Percentiles rank a stretch among this genome's conserved stretches.
phyloP scores from a whole-genome alignment of 1,140 invertebrate genomes.

The Bombus ignitus region DNA sequence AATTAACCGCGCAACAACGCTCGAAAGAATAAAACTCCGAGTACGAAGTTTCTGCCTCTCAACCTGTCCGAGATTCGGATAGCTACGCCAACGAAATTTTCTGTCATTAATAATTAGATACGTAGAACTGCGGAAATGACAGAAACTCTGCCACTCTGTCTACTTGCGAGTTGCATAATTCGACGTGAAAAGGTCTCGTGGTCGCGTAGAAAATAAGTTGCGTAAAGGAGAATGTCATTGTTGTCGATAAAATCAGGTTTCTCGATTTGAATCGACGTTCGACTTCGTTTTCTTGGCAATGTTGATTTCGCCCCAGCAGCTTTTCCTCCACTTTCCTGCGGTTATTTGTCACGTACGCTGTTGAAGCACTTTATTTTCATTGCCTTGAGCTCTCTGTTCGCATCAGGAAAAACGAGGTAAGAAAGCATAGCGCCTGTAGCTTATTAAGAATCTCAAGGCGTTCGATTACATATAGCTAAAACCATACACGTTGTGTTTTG shows the following conservation, averaged over 20 bases:
- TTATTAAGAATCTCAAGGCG: conserved; percentile 35
- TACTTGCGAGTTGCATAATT: not conserved
- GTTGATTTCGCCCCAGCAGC: not conserved
- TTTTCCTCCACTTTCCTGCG: not conserved
- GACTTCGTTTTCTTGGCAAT: not conserved
- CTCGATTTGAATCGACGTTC: not conserved
- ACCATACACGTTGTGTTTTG: not conserved
- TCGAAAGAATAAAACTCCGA: too few relatives aligned
- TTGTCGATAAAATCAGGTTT: not conserved
- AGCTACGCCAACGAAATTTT: not conserved
- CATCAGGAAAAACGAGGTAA: not conserved
- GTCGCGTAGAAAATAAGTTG: not conserved
- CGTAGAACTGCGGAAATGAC: not conserved
- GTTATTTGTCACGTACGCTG: conserved; percentile 40
- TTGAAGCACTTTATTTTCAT: conserved; percentile 46
- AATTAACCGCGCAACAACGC: not conserved
- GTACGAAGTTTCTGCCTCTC: not conserved
- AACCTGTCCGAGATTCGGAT: not conserved
- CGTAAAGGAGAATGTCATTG: not conserved
- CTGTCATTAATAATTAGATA: not conserved
- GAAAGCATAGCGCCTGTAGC: not conserved
- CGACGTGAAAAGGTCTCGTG: not conserved
- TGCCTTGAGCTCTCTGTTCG: not conserved
- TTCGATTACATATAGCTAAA: not conserved
- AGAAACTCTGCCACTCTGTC: too few relatives aligned